Evolutionary conservation across 2,113 vertebrate genomes (phyloP).

Genomic region (Melanocharis versteri): DNA sequence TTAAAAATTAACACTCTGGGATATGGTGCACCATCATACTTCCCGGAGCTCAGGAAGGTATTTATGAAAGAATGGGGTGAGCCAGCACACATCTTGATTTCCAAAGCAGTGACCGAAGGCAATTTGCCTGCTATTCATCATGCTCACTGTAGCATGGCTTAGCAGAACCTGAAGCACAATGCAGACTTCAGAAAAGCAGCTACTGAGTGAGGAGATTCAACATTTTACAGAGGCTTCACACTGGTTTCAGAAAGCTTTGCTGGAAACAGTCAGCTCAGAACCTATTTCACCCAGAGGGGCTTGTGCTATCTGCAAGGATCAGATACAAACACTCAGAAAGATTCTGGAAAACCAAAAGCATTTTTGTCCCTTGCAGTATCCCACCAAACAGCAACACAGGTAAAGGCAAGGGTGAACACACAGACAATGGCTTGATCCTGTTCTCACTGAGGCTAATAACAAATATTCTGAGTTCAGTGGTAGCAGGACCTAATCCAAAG

Average conservation of each 20-base stretch:
- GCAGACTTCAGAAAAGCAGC: slow-evolving; percentile 4
- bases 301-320: not conserved
- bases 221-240: not conserved
- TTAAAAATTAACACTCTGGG: slow-evolving; percentile 44
- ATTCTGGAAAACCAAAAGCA: not conserved
- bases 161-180: slow-evolving; percentile 7
- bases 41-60: not conserved
- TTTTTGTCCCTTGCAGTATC: not conserved
- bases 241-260: not conserved
- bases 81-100: slow-evolving; percentile 3
- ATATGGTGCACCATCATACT: not conserved
- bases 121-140: slow-evolving; percentile 1
- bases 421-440: not conserved
- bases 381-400: not conserved
- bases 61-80: not conserved
- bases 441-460: not conserved
- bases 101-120: not conserved
- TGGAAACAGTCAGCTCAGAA: not conserved
- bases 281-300: not conserved
- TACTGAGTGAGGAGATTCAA: not conserved
- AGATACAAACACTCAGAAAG: not conserved
- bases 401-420: not conserved
- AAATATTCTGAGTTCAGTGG: not conserved
- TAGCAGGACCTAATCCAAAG: not conserved
- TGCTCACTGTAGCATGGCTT: not conserved